A percentile compares a stretch with the other conserved stretches of the same genome.
These are phyloP conservation scores for Pseudomyrmex gracilis DNA, from an alignment of 1,140 invertebrate genomes.

Conservation along the genomic window DNA sequence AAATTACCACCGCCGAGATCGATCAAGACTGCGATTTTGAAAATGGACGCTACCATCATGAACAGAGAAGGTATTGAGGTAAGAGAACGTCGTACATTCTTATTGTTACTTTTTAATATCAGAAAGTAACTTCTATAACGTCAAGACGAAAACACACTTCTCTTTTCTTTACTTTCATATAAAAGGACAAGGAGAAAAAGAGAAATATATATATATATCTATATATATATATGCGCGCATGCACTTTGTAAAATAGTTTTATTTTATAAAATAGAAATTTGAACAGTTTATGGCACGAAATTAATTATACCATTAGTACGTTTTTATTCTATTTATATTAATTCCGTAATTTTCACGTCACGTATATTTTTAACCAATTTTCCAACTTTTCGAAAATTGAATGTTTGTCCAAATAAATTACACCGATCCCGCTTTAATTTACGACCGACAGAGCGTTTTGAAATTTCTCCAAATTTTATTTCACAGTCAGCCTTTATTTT, in stretches of 20 bases:
- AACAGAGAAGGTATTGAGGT: constrained; percentile 99
- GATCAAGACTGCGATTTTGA: constrained; percentile 99
- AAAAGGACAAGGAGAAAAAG: neutral
- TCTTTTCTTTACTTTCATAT: neutral
- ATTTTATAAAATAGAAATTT: constrained; percentile 8
- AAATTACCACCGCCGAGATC: constrained; percentile 98
- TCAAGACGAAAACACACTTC: neutral
- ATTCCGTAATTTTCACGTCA: neutral
- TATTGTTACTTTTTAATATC: neutral
- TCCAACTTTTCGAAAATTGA: constrained; percentile 30
- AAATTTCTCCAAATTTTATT: constrained; percentile 45
- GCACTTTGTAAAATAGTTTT: too few relatives aligned
- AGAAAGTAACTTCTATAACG: neutral
- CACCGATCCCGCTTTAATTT: constrained; percentile 45
- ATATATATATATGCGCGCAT: neutral
- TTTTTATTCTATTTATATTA: neutral
- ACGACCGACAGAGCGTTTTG: neutral
- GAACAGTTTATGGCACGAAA: neutral
- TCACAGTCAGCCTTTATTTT: constrained; percentile 47
- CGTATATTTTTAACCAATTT: constrained; percentile 5
- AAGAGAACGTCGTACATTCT: constrained; percentile 66
- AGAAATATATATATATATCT: too few relatives aligned
- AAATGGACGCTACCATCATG: constrained; percentile 99
- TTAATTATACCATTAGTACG: neutral
- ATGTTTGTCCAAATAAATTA: constrained; percentile 16